These are phyloP conservation scores for Sebastes minor DNA, from an alignment of 2,797 vertebrate genomes.

Conservation along the genomic window DNA sequence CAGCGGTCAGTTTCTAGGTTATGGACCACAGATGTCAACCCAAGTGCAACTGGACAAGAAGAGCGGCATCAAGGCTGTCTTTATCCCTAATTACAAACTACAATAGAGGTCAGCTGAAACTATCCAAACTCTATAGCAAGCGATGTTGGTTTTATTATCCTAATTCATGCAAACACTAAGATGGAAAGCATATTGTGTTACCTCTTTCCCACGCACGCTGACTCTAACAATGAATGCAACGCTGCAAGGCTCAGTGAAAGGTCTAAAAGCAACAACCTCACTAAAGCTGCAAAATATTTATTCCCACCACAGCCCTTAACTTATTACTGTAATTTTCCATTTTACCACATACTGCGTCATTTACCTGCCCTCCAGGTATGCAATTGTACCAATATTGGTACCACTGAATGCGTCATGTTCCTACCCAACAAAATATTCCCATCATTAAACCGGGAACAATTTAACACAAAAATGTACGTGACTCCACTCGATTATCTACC, in stretches of 20 bases:
- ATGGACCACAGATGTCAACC: constrained; percentile 63
- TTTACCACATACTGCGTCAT: not conserved
- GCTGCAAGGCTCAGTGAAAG: not conserved
- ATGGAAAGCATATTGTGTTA: constrained; percentile 39
- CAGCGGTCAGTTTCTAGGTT: constrained; percentile 31
- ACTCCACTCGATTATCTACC: not conserved
- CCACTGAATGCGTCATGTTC: constrained; percentile 12
- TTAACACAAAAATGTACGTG: not conserved
- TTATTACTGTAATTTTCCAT: constrained; percentile 14
- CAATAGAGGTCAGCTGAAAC: constrained; percentile 61
- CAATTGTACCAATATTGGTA: not conserved
- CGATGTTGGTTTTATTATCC: constrained; percentile 61
- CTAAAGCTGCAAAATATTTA: constrained; percentile 13
- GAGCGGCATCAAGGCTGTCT: constrained; percentile 57
- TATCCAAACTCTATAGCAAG: constrained; percentile 35
- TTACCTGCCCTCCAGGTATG: constrained; percentile 25
- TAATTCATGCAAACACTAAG: constrained; percentile 41
- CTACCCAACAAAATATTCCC: not conserved
- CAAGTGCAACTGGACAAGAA: constrained; percentile 60
- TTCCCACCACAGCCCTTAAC: not conserved
- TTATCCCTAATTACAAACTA: constrained; percentile 80
- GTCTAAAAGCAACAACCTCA: constrained; percentile 8
- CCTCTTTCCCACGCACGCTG: constrained; percentile 37
- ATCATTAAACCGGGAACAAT: not conserved
- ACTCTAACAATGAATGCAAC: constrained; percentile 22